phyloP scores from a whole-genome alignment of 2,113 vertebrate genomes.

The Esox niger region DNA sequence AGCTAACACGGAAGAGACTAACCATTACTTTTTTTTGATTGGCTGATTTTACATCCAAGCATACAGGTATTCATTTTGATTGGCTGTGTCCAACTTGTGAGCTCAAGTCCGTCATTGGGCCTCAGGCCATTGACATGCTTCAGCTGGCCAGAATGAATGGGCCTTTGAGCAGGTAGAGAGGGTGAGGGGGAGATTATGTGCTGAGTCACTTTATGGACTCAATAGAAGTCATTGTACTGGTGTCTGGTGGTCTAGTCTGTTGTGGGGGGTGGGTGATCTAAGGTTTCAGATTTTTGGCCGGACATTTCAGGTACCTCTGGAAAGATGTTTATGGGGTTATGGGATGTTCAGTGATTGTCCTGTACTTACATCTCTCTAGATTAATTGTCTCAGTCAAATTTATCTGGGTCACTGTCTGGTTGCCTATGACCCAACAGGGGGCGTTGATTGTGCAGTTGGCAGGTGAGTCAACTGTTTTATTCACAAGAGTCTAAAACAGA shows the following conservation, averaged over 20 bases:
- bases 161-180: constrained; percentile 23
- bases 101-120: constrained; percentile 22
- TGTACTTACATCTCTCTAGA: constrained; percentile 81
- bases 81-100: constrained; percentile 7
- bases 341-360: constrained; percentile 1
- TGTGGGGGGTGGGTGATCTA: constrained; percentile 36
- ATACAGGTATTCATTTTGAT: constrained; percentile 14
- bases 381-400: constrained; percentile 71
- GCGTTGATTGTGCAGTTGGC: constrained; percentile 70
- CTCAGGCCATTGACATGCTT: constrained; percentile 29
- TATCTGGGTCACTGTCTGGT: constrained; percentile 67
- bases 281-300: constrained; percentile 41
- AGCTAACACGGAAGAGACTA: background rate
- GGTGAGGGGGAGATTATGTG: constrained; percentile 18
- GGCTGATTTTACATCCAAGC: constrained; percentile 6
- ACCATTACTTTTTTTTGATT: background rate
- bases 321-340: background rate
- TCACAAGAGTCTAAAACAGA: constrained; percentile 72
- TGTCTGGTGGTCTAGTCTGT: constrained; percentile 21
- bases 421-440: constrained; percentile 74
- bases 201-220: constrained; percentile 48
- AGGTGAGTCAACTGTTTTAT: constrained; percentile 68
- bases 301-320: constrained; percentile 35
- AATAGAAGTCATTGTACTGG: constrained; percentile 65
- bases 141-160: constrained; percentile 55